These are phyloP conservation scores for Hylyphantes graminicola DNA, from an alignment of 1,140 invertebrate genomes.

Conservation along the genomic window DNA sequence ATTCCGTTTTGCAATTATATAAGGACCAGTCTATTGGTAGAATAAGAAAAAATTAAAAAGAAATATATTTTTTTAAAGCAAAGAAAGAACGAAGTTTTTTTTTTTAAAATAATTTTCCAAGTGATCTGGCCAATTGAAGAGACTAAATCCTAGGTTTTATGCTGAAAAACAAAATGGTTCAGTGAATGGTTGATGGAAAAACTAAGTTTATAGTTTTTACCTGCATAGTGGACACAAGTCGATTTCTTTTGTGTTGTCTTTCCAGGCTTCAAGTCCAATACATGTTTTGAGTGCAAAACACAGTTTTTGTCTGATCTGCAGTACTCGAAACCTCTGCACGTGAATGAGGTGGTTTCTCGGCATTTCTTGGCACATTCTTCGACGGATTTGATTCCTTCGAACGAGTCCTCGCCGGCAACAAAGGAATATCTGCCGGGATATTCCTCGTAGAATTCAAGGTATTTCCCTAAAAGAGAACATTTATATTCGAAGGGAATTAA, in stretches of 20 bases:
- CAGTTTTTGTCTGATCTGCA: slow-evolving; percentile 24
- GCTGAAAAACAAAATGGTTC: too few relatives aligned
- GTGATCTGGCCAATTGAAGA: too few relatives aligned
- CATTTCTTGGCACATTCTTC: slow-evolving; percentile 53
- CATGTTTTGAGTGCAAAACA: slow-evolving; percentile 44
- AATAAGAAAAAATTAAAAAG: too few relatives aligned
- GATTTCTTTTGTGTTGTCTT: not conserved
- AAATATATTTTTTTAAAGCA: too few relatives aligned
- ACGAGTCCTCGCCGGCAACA: not conserved
- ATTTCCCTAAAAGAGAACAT: slow-evolving; percentile 38
- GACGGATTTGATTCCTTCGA: not conserved
- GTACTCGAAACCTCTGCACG: slow-evolving; percentile 54
- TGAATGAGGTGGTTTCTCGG: slow-evolving; percentile 7
- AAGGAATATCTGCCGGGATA: slow-evolving; percentile 37
- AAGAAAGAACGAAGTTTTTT: too few relatives aligned
- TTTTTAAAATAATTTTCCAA: too few relatives aligned
- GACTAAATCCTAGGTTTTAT: too few relatives aligned
- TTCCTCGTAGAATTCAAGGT: slow-evolving; percentile 8
- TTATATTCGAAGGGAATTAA: too few relatives aligned
- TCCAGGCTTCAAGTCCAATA: slow-evolving; percentile 30
- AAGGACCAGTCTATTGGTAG: too few relatives aligned
- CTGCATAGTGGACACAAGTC: slow-evolving; percentile 46
- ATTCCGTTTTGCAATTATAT: too few relatives aligned
- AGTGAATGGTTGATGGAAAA: too few relatives aligned
- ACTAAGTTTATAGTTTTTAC: not conserved